Evolutionary conservation across 2,113 vertebrate species (phyloP).

Genomic region (Ochotona curzoniae): DNA sequence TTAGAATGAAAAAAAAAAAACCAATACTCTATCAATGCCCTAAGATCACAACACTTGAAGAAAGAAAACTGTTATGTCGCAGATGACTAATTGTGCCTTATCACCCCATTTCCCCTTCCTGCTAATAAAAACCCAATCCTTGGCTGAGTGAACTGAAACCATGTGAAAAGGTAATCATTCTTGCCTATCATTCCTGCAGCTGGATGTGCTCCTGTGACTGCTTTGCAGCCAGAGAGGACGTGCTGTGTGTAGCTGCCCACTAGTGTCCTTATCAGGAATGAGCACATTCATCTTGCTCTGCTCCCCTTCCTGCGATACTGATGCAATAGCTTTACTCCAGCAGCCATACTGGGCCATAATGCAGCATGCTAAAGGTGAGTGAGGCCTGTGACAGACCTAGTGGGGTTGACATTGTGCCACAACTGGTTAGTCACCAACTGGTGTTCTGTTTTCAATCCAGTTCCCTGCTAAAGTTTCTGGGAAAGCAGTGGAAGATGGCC

Average conservation of each 20-base stretch:
- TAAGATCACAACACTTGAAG: constrained; percentile 30
- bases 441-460: too few species aligned
- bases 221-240: constrained; percentile 23
- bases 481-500: too few species aligned
- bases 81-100: neutral
- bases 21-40: neutral
- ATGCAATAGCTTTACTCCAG: neutral
- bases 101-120: neutral
- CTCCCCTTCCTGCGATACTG: neutral
- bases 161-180: neutral
- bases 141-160: neutral
- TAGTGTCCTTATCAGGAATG: neutral
- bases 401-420: too few species aligned
- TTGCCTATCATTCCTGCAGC: neutral
- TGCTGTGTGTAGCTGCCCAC: neutral
- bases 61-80: constrained; percentile 23
- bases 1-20: constrained; percentile 22
- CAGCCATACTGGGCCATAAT: neutral
- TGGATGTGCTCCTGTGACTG: neutral
- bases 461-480: too few species aligned
- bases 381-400: neutral
- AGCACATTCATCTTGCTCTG: neutral
- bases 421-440: too few species aligned
- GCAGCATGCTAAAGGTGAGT: neutral
- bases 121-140: constrained; percentile 10